phyloP scores from a whole-genome alignment of 1,140 invertebrate genomes.

The Melitaea cinxia region DNA sequence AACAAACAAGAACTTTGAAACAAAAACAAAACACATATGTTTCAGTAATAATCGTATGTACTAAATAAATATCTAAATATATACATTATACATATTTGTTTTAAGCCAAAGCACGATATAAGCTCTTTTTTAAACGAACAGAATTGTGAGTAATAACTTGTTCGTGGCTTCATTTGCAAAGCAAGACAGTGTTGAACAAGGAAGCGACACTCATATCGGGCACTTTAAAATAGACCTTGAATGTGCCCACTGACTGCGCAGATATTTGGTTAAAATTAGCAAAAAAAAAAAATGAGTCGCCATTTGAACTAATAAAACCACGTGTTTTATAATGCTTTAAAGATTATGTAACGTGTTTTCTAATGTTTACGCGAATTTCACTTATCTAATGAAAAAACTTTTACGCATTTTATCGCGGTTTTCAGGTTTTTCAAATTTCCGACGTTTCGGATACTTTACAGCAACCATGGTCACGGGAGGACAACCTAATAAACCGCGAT shows the following conservation, averaged over 20 bases:
- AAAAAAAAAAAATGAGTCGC: slow-evolving; percentile 12
- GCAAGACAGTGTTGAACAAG: slow-evolving; percentile 29
- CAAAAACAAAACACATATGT: slow-evolving; percentile 26
- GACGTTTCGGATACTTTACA: too few relatives aligned
- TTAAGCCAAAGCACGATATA: slow-evolving; percentile 14
- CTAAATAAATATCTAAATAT: slow-evolving; percentile 13
- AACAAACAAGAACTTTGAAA: slow-evolving; percentile 18
- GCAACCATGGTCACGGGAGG: too few relatives aligned
- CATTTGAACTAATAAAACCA: slow-evolving; percentile 6
- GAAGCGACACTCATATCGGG: slow-evolving; percentile 29
- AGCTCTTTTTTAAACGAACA: slow-evolving; percentile 4
- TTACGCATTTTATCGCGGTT: too few relatives aligned
- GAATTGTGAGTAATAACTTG: not conserved
- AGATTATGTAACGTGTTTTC: too few relatives aligned
- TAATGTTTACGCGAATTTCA: too few relatives aligned
- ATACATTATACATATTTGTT: not conserved
- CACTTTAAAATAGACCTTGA: slow-evolving; percentile 32
- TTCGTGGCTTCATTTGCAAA: slow-evolving; percentile 15
- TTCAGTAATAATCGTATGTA: slow-evolving; percentile 4
- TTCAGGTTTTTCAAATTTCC: too few relatives aligned
- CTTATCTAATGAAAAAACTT: too few relatives aligned
- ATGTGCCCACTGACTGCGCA: slow-evolving; percentile 30
- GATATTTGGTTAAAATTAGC: slow-evolving; percentile 15
- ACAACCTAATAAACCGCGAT: too few relatives aligned
- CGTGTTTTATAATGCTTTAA: not conserved